Base-by-base conservation (phyloP, 1,140 invertebrate species). In the Caerostris extrusa region DNA sequence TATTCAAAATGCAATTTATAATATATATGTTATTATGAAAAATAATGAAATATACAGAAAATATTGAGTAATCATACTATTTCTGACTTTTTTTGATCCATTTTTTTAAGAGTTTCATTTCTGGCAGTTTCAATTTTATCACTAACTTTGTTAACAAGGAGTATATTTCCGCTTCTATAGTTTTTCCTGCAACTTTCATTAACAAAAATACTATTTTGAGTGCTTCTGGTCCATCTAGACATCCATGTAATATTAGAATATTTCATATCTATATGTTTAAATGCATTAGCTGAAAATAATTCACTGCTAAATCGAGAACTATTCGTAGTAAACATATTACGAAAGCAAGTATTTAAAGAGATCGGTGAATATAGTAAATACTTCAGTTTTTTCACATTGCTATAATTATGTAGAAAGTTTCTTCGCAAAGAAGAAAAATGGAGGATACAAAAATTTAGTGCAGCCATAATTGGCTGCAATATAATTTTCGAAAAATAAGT, bases 31-130 rank as follows among this genome's bases (percentile, higher is more conserved):
- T 57, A 55, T 85, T 56, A 6, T 3, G 3, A 10, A 17, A 17
- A 85, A 12, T 53, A 17, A 17, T 85, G 10, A 85, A 85, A 3
- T 10, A 57, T 57, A 56, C 14, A 56, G n/a, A 81, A 81, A 87
- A 17, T 12, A 50, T 61, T 6, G 7, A 60, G 14, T n/a, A 71
- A 61, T 57, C 91, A 56, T 93, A 93, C 91, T 77, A 93, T 93
- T 93, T 93, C 91, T 3, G 12, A 56, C 56, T 87, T 93, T 57
- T 86, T 93, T 8, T 93, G 83, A 17, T 71, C 17, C 50, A 93
- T 64, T 58, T 55, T 93, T 93, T 50, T 86, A 60, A 17, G 56
- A 57, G 91, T 87, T 86, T 71, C 67, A 19, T 53, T 61, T 53
- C 64, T 86, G 34, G 82, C 83, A 55, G n/a, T 14, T 2, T 34